These are phyloP conservation scores for Cavia porcellus DNA, from an alignment of 2,113 vertebrate species.

Conservation along the genomic window DNA sequence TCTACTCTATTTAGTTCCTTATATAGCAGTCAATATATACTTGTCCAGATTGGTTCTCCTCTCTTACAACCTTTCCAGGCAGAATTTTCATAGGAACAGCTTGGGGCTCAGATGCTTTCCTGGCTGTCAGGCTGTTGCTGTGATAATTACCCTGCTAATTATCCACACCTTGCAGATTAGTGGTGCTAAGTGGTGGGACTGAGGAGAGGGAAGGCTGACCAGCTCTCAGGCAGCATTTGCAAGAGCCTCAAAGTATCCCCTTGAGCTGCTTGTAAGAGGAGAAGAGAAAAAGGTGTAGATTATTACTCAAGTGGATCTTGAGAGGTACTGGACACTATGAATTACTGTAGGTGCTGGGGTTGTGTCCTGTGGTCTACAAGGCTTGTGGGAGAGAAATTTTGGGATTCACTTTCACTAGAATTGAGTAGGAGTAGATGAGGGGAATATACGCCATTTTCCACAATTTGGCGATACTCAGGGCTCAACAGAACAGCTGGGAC, in stretches of 20 bases:
- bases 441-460: neutral
- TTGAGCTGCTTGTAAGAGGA: too few species aligned
- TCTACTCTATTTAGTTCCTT: neutral
- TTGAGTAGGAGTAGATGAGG: neutral
- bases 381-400: neutral
- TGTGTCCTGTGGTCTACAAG: neutral
- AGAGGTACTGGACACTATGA: neutral
- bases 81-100: constrained; percentile 58
- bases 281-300: neutral
- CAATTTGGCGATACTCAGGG: neutral
- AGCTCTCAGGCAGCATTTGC: neutral
- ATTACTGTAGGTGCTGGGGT: neutral
- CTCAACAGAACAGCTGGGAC: neutral
- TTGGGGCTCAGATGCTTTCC: constrained; percentile 60
- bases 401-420: neutral
- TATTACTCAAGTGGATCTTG: neutral
- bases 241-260: too few species aligned
- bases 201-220: neutral
- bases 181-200: constrained; percentile 20
- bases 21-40: neutral
- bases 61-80: constrained; percentile 24
- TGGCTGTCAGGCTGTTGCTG: constrained; percentile 20
- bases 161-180: constrained; percentile 66
- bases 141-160: constrained; percentile 69
- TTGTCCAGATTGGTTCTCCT: neutral